These are phyloP conservation scores for Rhinogobio ventralis DNA, from an alignment of 2,797 vertebrate genomes.

Conservation along the genomic window DNA sequence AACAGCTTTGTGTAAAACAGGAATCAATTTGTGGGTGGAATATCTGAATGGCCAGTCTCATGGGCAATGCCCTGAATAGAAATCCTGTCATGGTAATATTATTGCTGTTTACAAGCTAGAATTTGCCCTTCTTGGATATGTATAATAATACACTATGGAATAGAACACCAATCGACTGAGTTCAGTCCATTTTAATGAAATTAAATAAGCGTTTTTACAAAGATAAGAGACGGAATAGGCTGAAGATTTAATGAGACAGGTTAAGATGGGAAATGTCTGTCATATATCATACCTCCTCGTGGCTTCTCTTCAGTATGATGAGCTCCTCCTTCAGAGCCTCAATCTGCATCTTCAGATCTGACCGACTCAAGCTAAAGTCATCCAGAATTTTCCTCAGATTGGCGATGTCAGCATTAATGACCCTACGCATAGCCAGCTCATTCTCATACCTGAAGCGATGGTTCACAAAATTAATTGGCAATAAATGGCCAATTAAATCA, in stretches of 20 bases:
- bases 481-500: constrained; percentile 8
- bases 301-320: constrained; percentile 79
- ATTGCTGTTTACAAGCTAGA: background rate
- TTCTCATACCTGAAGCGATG: constrained; percentile 69
- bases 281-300: constrained; percentile 78
- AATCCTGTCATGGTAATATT: constrained; percentile 5
- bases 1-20: constrained; percentile 21
- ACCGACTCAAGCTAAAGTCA: constrained; percentile 75
- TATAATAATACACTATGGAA: background rate
- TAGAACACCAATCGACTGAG: background rate
- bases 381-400: constrained; percentile 76
- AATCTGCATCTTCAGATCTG: constrained; percentile 80
- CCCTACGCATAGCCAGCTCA: constrained; percentile 67
- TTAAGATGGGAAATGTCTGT: constrained; percentile 5
- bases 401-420: constrained; percentile 77
- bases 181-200: background rate
- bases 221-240: background rate
- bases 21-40: constrained; percentile 28
- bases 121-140: background rate
- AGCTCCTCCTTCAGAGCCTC: constrained; percentile 82
- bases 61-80: background rate
- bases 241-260: background rate
- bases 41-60: constrained; percentile 9
- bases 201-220: background rate
- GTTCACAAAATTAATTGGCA: background rate